Evolutionary conservation across 2,888 invertebrate species (phyloP).

Genomic region (Cynaeus angustus): DNA sequence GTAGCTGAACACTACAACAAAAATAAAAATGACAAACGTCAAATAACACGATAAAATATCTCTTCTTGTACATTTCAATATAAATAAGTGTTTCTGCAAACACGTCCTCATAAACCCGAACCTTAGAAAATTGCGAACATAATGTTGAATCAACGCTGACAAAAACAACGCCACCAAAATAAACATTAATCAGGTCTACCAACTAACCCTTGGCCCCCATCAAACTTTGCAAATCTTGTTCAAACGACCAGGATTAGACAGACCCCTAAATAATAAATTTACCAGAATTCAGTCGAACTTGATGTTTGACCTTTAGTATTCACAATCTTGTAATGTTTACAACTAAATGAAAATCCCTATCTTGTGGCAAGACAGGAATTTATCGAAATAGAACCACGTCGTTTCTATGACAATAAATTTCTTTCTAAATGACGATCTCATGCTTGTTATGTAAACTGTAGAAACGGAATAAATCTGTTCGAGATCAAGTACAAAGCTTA

Average conservation of each 20-base stretch:
- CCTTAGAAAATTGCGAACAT: neutral
- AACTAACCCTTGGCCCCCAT: slow-evolving; percentile 1
- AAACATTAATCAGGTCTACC: slow-evolving; percentile 1
- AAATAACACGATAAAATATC: no score
- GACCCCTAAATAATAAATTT: neutral
- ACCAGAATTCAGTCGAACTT: neutral
- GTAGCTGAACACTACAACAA: no score
- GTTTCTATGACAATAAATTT: slow-evolving; percentile 15
- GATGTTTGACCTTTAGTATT: neutral
- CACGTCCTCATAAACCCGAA: neutral
- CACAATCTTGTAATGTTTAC: neutral
- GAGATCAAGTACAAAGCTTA: neutral
- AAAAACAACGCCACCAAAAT: neutral
- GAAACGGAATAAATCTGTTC: neutral
- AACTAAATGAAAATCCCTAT: neutral
- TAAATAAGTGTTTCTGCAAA: no score
- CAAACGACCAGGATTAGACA: neutral
- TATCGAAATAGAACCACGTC: neutral
- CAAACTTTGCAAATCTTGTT: neutral
- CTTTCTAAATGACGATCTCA: neutral
- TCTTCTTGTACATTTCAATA: no score
- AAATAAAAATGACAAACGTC: no score
- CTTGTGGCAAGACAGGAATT: neutral
- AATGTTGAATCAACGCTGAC: neutral
- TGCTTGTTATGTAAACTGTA: neutral